Base-by-base conservation (phyloP, 2,888 invertebrate species). In the Philopedon plagiatum region DNA sequence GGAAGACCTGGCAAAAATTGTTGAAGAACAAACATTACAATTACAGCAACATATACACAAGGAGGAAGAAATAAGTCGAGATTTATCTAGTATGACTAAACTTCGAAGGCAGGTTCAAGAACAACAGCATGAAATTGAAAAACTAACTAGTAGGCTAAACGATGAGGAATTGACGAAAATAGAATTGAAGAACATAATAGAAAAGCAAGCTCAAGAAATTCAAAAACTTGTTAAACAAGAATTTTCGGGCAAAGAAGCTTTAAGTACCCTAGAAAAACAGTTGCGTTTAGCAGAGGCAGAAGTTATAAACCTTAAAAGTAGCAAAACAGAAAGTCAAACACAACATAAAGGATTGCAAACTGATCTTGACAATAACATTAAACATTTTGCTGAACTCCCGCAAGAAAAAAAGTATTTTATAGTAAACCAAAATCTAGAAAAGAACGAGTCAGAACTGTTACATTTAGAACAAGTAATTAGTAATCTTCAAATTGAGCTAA, bases 401-500 rank as follows among this genome's bases (percentile, higher is more conserved):
- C 29, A 26, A 7, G n/a, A 7, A 15, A 13, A n/a, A 29, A 8
- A 51, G 26, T 29, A 13, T 51, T 13, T 11, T 8, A 15, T 15
- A 5, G 29, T 26, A 29, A 15, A 51, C 5, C n/a, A 8, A 13
- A 15, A 13, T 4, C 11, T 23, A 4, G 68, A 15, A 70, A 37
- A 68, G 66, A 75, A 51, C 66, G 26, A 41, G 68, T 57, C 51
- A 26, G 61, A 62, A 62, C 4, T 34, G n/a, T 39, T 65, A 19
- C 49, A 39, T 1, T 39, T 69, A 7, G 18, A 61, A 18, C 7
- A 32, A 19, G 54, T 51, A 56, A 54, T 71, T 15, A 26, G 5
- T 18, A 61, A 66, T 19, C 37, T 75, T 5, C 75, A 76, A 46
- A 11, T 41, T 46, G 70, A 74, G 54, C 63, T 75, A 23, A 54